Evolutionary conservation across 2,113 vertebrate species (phyloP).

Genomic region (Ceyx cyanopectus): DNA sequence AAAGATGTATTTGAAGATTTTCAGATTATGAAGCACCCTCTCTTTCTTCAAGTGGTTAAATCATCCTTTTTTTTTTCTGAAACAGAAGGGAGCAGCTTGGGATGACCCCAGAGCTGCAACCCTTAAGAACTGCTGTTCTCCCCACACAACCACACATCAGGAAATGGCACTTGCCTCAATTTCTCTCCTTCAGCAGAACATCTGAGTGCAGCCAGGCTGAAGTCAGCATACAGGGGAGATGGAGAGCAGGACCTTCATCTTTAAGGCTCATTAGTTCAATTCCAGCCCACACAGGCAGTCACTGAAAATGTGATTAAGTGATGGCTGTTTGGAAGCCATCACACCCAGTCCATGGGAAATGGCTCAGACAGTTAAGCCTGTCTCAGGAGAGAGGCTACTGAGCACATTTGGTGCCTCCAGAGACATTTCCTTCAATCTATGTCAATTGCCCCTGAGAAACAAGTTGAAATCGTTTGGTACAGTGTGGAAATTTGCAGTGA

Average conservation of each 20-base stretch:
- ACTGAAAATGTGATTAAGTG: neutral
- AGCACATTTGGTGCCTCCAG: neutral
- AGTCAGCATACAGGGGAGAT: neutral
- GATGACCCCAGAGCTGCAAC: fast-evolving
- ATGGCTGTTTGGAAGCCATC: neutral
- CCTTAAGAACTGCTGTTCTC: neutral
- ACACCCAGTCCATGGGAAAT: neutral
- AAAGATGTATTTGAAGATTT: neutral
- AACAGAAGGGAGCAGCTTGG: neutral
- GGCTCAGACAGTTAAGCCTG: neutral
- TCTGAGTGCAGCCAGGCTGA: neutral
- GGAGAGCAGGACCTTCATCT: neutral
- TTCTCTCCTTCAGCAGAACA: neutral
- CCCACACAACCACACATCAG: neutral
- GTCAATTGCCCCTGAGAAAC: neutral
- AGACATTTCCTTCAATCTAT: neutral
- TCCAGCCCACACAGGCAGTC: neutral
- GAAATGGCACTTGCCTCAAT: neutral
- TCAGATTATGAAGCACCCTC: neutral
- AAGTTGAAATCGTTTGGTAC: neutral
- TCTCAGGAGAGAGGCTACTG: neutral
- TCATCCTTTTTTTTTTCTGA: neutral
- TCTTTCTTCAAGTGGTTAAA: neutral
- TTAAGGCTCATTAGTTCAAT: neutral
- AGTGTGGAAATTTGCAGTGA: neutral